phyloP scores from a whole-genome alignment of 2,113 vertebrate species.

The Siniperca chuatsi region DNA sequence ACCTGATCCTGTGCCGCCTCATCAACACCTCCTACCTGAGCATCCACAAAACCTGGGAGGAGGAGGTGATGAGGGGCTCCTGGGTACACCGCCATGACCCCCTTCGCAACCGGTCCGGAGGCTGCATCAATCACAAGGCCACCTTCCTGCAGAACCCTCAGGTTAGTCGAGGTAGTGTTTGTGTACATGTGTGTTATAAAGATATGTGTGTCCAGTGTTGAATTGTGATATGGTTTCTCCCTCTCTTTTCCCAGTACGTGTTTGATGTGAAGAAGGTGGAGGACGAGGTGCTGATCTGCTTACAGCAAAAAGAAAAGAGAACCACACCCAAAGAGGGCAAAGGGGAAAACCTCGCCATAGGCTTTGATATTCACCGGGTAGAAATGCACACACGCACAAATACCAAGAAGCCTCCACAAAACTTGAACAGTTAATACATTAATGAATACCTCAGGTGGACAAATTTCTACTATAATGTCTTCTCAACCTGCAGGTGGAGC shows the following conservation, averaged over 20 bases:
- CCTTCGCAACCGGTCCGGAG: conserved; percentile 89
- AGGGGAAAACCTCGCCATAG: conserved; percentile 95
- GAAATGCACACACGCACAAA: neutral
- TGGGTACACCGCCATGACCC: conserved; percentile 90
- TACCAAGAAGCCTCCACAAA: neutral
- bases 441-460: neutral
- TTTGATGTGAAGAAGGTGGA: conserved; percentile 97
- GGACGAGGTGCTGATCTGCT: conserved; percentile 94
- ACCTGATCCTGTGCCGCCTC: conserved; percentile 95
- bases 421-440: neutral
- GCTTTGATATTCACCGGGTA: conserved; percentile 97
- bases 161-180: conserved; percentile 70
- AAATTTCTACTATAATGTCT: fast-evolving
- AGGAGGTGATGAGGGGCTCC: conserved; percentile 88
- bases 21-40: conserved; percentile 98
- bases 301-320: conserved; percentile 95
- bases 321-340: conserved; percentile 91
- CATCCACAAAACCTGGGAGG: conserved; percentile 99
- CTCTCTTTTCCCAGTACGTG: conserved; percentile 86
- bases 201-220: neutral
- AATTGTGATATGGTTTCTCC: neutral
- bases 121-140: conserved; percentile 94
- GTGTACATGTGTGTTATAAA: neutral
- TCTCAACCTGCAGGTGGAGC: conserved; percentile 88
- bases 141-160: conserved; percentile 98